These are phyloP conservation scores for Hypselothyrea guttata DNA, from an alignment of 2,888 invertebrate species.

Conservation along the genomic window DNA sequence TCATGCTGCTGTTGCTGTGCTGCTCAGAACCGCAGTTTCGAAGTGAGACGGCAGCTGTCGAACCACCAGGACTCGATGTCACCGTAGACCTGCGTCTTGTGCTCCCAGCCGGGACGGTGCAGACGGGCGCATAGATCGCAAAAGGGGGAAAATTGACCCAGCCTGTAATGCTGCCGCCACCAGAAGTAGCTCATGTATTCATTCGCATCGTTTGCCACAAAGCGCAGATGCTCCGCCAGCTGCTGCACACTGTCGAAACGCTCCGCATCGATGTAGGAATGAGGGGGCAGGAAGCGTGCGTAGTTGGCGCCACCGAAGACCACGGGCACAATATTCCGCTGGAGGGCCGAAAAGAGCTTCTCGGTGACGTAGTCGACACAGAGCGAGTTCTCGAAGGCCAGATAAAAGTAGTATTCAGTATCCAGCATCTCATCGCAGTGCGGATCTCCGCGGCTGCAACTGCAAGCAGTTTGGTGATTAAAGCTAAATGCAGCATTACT, in stretches of 20 bases:
- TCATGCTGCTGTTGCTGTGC: conserved; percentile 25
- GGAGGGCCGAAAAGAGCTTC: conserved; percentile 82
- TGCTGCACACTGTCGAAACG: conserved; percentile 84
- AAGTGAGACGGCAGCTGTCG: conserved; percentile 69
- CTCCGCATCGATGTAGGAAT: conserved; percentile 86
- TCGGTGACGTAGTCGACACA: conserved; percentile 88
- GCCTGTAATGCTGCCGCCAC: conserved; percentile 85
- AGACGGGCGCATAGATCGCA: conserved; percentile 79
- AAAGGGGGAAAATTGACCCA: conserved; percentile 74
- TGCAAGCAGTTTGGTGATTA: too few species aligned
- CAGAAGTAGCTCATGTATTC: conserved; percentile 86
- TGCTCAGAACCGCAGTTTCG: conserved; percentile 63
- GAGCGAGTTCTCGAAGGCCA: conserved; percentile 87
- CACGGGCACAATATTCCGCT: conserved; percentile 84
- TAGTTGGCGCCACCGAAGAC: conserved; percentile 88
- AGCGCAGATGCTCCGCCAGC: conserved; percentile 84
- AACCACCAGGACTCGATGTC: conserved; percentile 81
- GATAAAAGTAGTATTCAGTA: conserved; percentile 86
- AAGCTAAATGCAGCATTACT: too few species aligned
- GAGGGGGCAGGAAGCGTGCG: conserved; percentile 84
- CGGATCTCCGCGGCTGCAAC: conserved; percentile 68
- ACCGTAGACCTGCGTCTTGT: conserved; percentile 71
- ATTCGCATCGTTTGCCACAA: conserved; percentile 81
- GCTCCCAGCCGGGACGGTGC: conserved; percentile 57
- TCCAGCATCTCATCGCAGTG: conserved; percentile 82